Conservation (phyloP, 2,888 invertebrate genomes). For the Lymantria dispar region DNA sequence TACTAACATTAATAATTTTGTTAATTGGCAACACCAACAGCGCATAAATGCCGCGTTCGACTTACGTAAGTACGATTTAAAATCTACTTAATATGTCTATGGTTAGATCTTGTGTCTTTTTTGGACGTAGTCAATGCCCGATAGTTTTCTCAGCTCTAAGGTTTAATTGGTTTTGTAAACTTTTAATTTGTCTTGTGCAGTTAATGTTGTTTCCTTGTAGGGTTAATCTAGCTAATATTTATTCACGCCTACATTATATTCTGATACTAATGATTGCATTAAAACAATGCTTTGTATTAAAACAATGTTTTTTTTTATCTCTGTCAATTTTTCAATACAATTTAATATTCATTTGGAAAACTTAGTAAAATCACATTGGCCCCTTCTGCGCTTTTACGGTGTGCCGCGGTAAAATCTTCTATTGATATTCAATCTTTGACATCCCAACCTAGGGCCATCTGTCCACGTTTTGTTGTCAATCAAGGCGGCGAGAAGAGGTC, state of each 20-base stretch:
- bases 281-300: too few relatives aligned
- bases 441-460: too few relatives aligned
- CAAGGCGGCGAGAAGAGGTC: too few relatives aligned
- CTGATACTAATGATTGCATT: too few relatives aligned
- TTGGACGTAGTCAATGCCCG: neutral
- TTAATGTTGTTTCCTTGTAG: neutral
- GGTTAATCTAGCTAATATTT: conserved; percentile 1
- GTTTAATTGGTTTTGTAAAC: neutral
- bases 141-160: neutral
- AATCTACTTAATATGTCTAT: conserved; percentile 11
- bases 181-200: neutral
- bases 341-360: too few relatives aligned
- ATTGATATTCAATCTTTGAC: too few relatives aligned
- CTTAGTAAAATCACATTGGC: too few relatives aligned
- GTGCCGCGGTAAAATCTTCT: too few relatives aligned
- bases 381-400: too few relatives aligned
- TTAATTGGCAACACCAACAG: conserved; percentile 43
- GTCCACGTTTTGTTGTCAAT: too few relatives aligned
- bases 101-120: neutral
- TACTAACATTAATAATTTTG: conserved; percentile 26
- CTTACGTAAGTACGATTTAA: conserved; percentile 39
- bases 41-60: conserved; percentile 5
- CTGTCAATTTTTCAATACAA: too few relatives aligned
- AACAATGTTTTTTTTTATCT: too few relatives aligned
- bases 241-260: neutral